Evolutionary conservation across 2,888 invertebrate genomes (phyloP).

Genomic region (Ennomos erosarius): DNA sequence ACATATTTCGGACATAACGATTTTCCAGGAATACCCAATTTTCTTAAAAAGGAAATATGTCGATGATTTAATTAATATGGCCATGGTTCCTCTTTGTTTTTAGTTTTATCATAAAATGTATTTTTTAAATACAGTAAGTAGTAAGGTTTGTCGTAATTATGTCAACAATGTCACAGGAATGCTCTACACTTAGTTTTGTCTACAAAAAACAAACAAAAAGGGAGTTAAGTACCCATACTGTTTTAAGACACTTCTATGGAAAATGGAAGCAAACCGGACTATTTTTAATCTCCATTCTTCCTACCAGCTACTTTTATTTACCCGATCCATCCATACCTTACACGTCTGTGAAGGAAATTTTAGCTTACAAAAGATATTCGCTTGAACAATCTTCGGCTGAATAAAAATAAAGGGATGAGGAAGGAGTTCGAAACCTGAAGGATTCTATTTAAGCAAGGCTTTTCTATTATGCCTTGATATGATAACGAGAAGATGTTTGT

Average conservation of each 20-base stretch:
- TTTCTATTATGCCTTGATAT: slow-evolving; percentile 5
- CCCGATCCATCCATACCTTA: slow-evolving; percentile 19
- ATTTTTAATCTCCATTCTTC: slow-evolving; percentile 35
- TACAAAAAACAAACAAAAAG: not conserved
- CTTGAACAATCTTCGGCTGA: slow-evolving; percentile 24
- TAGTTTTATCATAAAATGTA: too few relatives aligned
- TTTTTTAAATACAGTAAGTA: too few relatives aligned
- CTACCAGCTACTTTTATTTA: slow-evolving; percentile 28
- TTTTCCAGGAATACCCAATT: too few relatives aligned
- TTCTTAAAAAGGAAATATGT: too few relatives aligned
- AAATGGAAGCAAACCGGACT: slow-evolving; percentile 21
- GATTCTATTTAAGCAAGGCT: slow-evolving; percentile 12
- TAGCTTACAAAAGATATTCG: slow-evolving; percentile 34
- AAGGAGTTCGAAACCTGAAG: slow-evolving; percentile 14
- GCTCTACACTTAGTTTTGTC: too few relatives aligned
- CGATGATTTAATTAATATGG: too few relatives aligned
- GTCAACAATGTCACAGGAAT: too few relatives aligned
- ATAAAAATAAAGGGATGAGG: slow-evolving; percentile 15
- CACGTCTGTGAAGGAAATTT: slow-evolving; percentile 29
- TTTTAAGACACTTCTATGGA: slow-evolving; percentile 8
- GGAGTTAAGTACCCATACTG: not conserved
- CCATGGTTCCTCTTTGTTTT: too few relatives aligned
- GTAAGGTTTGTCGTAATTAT: too few relatives aligned
- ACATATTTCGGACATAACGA: too few relatives aligned
- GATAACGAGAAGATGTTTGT: not conserved